Percentiles rank a stretch among this genome's conserved stretches.
phyloP scores from a whole-genome alignment of 2,113 vertebrate genomes.

The Caloenas nicobarica region DNA sequence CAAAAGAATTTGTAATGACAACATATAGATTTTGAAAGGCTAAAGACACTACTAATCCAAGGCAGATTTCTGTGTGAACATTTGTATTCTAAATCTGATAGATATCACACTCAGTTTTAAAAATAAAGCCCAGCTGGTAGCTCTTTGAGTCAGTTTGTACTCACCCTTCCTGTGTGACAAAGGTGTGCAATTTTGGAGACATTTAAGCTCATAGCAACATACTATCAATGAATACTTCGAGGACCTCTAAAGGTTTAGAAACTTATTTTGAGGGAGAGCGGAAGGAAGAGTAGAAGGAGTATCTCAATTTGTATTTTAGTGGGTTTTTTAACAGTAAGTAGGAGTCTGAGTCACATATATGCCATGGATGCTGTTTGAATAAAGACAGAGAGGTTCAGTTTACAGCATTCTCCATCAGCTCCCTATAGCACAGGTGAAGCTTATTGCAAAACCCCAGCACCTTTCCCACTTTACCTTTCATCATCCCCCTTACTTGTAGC shows the following conservation, averaged over 20 bases:
- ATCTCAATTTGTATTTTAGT: not conserved
- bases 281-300: not conserved
- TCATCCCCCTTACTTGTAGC: too few relatives aligned
- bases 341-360: not conserved
- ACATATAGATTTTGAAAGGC: not conserved
- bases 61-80: not conserved
- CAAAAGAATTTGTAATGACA: not conserved
- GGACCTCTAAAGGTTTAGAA: not conserved
- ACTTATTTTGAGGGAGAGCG: not conserved
- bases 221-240: not conserved
- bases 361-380: not conserved
- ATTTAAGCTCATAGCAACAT: not conserved
- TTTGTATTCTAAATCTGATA: slow-evolving; percentile 3
- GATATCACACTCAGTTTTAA: slow-evolving; percentile 32
- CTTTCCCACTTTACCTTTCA: too few relatives aligned
- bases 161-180: not conserved
- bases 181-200: slow-evolving; percentile 19
- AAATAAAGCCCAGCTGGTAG: slow-evolving; percentile 46
- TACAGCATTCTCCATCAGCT: too few relatives aligned
- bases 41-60: slow-evolving; percentile 8
- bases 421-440: too few relatives aligned
- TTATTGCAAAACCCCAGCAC: too few relatives aligned
- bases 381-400: not conserved
- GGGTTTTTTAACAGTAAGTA: not conserved
- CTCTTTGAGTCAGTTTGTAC: slow-evolving; percentile 45